Evolutionary conservation across 2,113 vertebrate species (phyloP).

Genomic region (Hydrochoerus hydrochaeris): DNA sequence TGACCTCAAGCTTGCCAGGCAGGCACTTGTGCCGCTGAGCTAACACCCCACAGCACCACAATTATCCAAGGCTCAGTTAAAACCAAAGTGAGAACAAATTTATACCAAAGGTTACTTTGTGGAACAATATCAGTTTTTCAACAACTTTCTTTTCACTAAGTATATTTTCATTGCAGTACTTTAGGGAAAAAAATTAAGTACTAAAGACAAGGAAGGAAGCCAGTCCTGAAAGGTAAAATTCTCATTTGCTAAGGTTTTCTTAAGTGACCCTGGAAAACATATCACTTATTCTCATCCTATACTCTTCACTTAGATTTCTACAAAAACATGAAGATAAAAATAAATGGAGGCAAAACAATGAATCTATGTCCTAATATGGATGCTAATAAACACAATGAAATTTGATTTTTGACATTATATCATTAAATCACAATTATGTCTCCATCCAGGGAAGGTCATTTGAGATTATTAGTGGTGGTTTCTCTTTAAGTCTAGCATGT

Average conservation of each 20-base stretch:
- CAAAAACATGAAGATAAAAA: slow-evolving; percentile 14
- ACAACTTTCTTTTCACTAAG: slow-evolving; percentile 39
- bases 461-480: background rate
- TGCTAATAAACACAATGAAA: slow-evolving; percentile 19
- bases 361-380: background rate
- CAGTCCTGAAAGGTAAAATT: slow-evolving; percentile 9
- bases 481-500: background rate
- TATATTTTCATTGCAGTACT: background rate
- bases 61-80: background rate
- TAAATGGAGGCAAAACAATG: background rate
- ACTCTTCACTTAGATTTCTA: background rate
- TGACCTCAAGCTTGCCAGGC: no score
- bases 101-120: background rate
- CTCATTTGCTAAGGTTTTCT: background rate
- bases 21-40: no score
- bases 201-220: background rate
- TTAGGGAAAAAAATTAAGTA: slow-evolving; percentile 40
- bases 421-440: slow-evolving; percentile 34
- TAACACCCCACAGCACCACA: background rate
- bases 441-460: background rate
- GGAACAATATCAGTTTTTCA: background rate
- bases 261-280: background rate
- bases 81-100: slow-evolving; percentile 46
- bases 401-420: slow-evolving; percentile 36
- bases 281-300: background rate